phyloP scores from a whole-genome alignment of 2,888 invertebrate species.

The Helicoverpa assulta region DNA sequence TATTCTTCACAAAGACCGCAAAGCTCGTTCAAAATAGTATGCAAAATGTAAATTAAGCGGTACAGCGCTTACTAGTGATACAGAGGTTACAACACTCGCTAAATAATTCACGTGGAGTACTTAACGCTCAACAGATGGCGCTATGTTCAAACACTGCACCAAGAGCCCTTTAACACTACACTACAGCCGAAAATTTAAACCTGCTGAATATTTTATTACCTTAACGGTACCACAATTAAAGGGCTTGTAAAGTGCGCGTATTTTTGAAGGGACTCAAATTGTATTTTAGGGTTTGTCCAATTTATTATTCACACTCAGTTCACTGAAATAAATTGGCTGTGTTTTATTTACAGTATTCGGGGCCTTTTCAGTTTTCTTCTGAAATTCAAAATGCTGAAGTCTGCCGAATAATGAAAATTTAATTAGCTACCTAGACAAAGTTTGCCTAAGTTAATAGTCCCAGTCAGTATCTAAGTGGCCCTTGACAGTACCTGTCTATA shows the following conservation, averaged over 20 bases:
- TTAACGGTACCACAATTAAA: slow-evolving; percentile 15
- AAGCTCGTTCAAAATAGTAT: slow-evolving; percentile 20
- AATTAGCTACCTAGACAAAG: too few relatives aligned
- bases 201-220: slow-evolving; percentile 41
- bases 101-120: slow-evolving; percentile 46
- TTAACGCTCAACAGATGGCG: slow-evolving; percentile 54
- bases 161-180: slow-evolving; percentile 39
- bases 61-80: slow-evolving; percentile 20
- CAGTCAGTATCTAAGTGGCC: too few relatives aligned
- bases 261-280: slow-evolving; percentile 10
- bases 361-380: too few relatives aligned
- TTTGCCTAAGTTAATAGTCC: too few relatives aligned
- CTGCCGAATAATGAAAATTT: too few relatives aligned
- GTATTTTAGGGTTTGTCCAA: neutral
- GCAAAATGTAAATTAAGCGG: slow-evolving; percentile 18
- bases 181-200: slow-evolving; percentile 46
- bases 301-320: slow-evolving; percentile 32
- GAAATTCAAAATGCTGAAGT: too few relatives aligned
- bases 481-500: too few relatives aligned
- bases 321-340: slow-evolving; percentile 14
- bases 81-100: slow-evolving; percentile 21
- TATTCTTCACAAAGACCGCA: neutral
- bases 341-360: neutral
- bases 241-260: slow-evolving; percentile 3
- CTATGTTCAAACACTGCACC: slow-evolving; percentile 45